A percentile compares a stretch with the other conserved stretches of the same genome.
Evolutionary conservation across 2,888 invertebrate genomes (phyloP).

Genomic region (Eubasilissa splendida): DNA sequence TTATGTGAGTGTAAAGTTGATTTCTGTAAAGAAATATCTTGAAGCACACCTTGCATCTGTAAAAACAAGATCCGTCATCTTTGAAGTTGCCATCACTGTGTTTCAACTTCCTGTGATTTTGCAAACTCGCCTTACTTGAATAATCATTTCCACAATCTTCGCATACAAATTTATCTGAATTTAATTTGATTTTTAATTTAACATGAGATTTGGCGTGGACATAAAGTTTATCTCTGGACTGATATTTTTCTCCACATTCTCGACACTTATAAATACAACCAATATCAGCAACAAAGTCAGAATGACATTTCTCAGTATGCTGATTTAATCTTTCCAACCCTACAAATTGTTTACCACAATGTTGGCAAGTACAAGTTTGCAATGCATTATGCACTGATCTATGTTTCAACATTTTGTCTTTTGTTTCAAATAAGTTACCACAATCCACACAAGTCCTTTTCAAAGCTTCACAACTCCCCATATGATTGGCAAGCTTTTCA

Average conservation of each 20-base stretch:
- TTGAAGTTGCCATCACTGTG: slow-evolving; percentile 23
- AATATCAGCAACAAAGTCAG: slow-evolving; percentile 63
- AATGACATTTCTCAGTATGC: slow-evolving; percentile 65
- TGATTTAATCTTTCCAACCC: slow-evolving; percentile 63
- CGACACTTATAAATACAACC: slow-evolving; percentile 67
- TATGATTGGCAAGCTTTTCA: slow-evolving; percentile 66
- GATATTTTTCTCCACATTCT: slow-evolving; percentile 66
- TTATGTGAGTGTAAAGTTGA: slow-evolving; percentile 74
- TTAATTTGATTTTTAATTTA: slow-evolving; percentile 64
- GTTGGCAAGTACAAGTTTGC: slow-evolving; percentile 61
- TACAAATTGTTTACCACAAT: slow-evolving; percentile 65
- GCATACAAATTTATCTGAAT: slow-evolving; percentile 48
- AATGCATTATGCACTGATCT: slow-evolving; percentile 62
- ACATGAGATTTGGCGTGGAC: slow-evolving; percentile 67
- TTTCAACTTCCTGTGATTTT: slow-evolving; percentile 46
- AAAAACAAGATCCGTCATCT: slow-evolving; percentile 35
- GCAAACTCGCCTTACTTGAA: slow-evolving; percentile 38
- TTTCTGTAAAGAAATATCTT: slow-evolving; percentile 72
- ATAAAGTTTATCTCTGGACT: slow-evolving; percentile 65
- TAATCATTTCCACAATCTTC: slow-evolving; percentile 49
- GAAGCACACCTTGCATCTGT: slow-evolving; percentile 75
- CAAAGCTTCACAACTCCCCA: slow-evolving; percentile 66
- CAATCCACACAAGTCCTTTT: slow-evolving; percentile 67
- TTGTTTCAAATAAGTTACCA: slow-evolving; percentile 66
- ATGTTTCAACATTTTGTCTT: slow-evolving; percentile 67